Base-by-base conservation (phyloP, 2,113 vertebrate species). In the Carollia perspicillata region DNA sequence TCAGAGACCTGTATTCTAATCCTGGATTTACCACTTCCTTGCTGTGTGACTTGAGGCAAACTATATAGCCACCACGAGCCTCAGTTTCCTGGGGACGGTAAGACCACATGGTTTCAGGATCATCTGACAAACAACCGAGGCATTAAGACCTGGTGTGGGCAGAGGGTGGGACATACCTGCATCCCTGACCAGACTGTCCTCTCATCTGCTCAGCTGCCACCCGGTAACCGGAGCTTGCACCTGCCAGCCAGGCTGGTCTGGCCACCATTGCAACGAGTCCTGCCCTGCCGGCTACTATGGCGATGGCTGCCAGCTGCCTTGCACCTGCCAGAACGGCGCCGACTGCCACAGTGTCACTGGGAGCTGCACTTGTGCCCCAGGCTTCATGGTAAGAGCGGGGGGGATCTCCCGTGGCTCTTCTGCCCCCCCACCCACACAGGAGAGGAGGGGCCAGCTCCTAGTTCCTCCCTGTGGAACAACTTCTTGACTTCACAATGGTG, bases 221-320 rank as follows among this genome's bases (percentile, higher is more conserved):
- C 99, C 99, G 0, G 98, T 99, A 95, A 99, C 99, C 78, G 99
- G 99, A 94, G 99, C 99, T 95, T 99, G 99, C 96, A 98, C 99
- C 94, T 99, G 99, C 98, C 98, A 98, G 90, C 98, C 99, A 1
- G 99, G 99, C 97, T 99, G 99, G 99, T 98, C 99, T 37, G 99
- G 99, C 53, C 99, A 98, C 71, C 99, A 99, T 98, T 99, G 99
- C 98, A 99, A 99, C 8, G 99, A 99, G 97, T 99, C 99, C 94
- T 99, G 99, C 96, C 99, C 99, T 0, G 97, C 98, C 0, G 99
- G 99, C 30, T 99, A 95, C 98, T 99, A 99, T 0, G 99, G 99
- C 0, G 98, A 99, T 42, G 98, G 98, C 96, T 99, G 99, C 98
- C 98, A 95, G 96, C 97, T 99, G 96, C 93, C 98, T 33, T 99